Evolutionary conservation across 2,797 vertebrate species (phyloP).

Genomic region (Coluber constrictor): DNA sequence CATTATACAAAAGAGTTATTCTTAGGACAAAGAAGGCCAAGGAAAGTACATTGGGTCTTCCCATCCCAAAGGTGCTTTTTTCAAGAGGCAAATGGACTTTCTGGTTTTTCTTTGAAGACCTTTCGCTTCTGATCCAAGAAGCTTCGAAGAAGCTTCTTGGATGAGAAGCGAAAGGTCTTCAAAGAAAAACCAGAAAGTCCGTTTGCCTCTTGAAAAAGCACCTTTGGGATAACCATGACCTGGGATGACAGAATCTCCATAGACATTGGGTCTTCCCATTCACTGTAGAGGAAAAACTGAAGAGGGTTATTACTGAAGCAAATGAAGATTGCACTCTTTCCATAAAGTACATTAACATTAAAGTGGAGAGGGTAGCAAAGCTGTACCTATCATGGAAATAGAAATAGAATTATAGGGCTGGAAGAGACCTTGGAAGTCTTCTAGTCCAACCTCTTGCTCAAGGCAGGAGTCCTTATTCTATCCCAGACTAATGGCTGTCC

Average conservation of each 20-base stretch:
- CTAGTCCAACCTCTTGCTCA: neutral
- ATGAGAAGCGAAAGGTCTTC: neutral
- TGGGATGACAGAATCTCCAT: neutral
- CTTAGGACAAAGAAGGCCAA: constrained; percentile 36
- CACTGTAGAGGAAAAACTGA: neutral
- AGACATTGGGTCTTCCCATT: neutral
- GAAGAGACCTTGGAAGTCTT: neutral
- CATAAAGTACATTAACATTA: neutral
- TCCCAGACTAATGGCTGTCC: neutral
- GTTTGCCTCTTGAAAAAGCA: neutral
- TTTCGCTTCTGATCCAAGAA: no score
- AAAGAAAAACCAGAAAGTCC: no score
- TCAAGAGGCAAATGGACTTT: neutral
- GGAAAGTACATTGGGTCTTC: constrained; percentile 33
- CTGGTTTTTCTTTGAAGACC: no score
- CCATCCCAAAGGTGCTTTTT: neutral
- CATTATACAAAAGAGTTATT: neutral
- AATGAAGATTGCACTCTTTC: neutral
- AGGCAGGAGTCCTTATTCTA: neutral
- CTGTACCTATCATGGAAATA: neutral
- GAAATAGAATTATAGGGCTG: neutral
- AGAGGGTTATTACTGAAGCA: neutral
- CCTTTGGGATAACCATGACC: neutral
- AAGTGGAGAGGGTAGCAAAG: neutral
- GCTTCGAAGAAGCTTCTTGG: neutral